Evolutionary conservation across 2,797 vertebrate species (phyloP).

Genomic region (Emys orbicularis): DNA sequence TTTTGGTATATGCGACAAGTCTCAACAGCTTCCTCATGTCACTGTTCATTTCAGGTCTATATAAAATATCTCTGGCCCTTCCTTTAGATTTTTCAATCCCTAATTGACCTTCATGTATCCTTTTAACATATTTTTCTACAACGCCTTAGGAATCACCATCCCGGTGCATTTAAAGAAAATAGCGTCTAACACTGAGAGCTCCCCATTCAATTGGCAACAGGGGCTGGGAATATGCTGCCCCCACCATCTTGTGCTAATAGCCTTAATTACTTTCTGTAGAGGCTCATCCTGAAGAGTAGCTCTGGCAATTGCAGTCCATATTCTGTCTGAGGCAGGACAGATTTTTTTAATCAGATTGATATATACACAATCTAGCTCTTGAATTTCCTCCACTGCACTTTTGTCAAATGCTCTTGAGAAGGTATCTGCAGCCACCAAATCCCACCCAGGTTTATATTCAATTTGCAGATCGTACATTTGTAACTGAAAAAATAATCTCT

Average conservation of each 20-base stretch:
- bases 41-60: not conserved
- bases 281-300: no score
- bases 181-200: not conserved
- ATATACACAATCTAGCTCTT: not conserved
- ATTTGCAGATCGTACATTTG: not conserved
- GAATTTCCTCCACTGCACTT: not conserved
- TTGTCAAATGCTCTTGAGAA: not conserved
- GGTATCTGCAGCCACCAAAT: not conserved
- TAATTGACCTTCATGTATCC: not conserved
- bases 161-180: not conserved
- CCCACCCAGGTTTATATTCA: not conserved
- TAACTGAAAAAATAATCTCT: not conserved
- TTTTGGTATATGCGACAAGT: not conserved
- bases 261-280: not conserved
- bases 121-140: not conserved
- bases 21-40: not conserved
- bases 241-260: not conserved
- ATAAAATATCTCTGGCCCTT: not conserved
- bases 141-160: not conserved
- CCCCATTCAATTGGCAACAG: not conserved
- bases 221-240: not conserved
- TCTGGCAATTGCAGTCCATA: not conserved
- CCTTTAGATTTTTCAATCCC: not conserved
- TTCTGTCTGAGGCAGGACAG: not conserved
- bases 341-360: not conserved